Conservation (phyloP, 2,888 invertebrate species). For the Aleiodes leptofemur region DNA sequence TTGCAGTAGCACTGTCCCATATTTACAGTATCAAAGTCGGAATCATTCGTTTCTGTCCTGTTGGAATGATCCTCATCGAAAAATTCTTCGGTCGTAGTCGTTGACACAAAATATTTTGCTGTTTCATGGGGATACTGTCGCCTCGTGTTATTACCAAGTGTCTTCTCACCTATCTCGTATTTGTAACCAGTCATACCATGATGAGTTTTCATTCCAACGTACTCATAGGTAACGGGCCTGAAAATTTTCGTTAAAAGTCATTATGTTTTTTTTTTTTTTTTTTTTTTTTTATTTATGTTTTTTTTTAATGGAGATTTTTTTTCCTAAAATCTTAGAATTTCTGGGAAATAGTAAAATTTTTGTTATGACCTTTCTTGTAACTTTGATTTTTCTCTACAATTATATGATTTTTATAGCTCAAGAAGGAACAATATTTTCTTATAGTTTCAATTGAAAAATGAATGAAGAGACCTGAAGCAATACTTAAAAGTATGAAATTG, state of each 20-base stretch:
- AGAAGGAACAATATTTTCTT: too few relatives aligned
- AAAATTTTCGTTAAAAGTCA: not conserved
- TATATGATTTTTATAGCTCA: too few relatives aligned
- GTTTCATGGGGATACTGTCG: slow-evolving; percentile 69
- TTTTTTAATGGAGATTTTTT: too few relatives aligned
- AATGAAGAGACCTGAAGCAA: too few relatives aligned
- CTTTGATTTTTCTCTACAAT: too few relatives aligned
- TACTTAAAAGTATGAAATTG: too few relatives aligned
- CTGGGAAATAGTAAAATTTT: too few relatives aligned
- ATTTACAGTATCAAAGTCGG: slow-evolving; percentile 67
- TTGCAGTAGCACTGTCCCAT: slow-evolving; percentile 82
- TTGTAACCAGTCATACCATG: slow-evolving; percentile 82
- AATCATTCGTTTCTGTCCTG: slow-evolving; percentile 38
- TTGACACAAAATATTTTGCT: slow-evolving; percentile 68
- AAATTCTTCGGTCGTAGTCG: slow-evolving; percentile 70
- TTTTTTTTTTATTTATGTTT: too few relatives aligned
- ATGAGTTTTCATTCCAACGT: slow-evolving; percentile 77
- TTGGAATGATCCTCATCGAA: slow-evolving; percentile 63
- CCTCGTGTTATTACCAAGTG: slow-evolving; percentile 75
- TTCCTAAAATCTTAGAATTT: too few relatives aligned
- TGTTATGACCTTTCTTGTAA: too few relatives aligned
- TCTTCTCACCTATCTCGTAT: slow-evolving; percentile 80
- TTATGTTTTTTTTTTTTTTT: too few relatives aligned
- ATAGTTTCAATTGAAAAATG: too few relatives aligned
- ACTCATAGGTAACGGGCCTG: slow-evolving; percentile 71